Conservation (phyloP, 2,888 invertebrate species). For the Nezara viridula region DNA sequence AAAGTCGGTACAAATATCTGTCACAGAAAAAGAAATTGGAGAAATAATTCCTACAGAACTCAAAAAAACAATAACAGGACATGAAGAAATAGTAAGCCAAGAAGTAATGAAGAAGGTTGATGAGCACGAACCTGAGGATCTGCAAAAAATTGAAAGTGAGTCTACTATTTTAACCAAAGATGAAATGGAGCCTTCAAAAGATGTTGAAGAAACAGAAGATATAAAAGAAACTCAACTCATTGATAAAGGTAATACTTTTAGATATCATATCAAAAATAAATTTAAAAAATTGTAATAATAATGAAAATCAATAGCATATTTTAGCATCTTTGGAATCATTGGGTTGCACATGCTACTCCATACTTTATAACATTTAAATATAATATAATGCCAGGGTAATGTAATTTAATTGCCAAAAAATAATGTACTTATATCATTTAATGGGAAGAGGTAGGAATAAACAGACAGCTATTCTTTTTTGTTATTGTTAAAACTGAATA, state of each 20-base stretch:
- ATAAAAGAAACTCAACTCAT: not conserved
- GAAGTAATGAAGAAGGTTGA: not conserved
- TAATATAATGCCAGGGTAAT: no score
- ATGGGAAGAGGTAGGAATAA: no score
- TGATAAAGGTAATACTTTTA: constrained; percentile 1
- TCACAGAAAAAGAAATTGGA: not conserved
- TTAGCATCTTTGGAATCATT: not conserved
- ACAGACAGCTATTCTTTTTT: no score
- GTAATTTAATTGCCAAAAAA: no score
- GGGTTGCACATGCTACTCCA: no score
- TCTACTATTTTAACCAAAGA: not conserved
- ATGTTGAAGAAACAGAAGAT: not conserved
- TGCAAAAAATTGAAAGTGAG: not conserved
- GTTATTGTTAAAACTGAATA: no score
- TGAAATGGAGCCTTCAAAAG: not conserved
- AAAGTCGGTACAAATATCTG: not conserved
- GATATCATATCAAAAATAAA: not conserved
- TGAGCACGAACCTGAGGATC: not conserved
- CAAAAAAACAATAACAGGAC: not conserved
- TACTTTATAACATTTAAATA: no score
- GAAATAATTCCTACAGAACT: constrained; percentile 4
- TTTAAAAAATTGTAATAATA: not conserved
- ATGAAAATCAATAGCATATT: not conserved
- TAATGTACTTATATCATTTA: no score
- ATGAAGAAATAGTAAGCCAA: not conserved